Evolutionary conservation across 2,888 invertebrate species (phyloP), one percentile per base, ranked within the genome.

Genomic region (Eurois occulta): DNA sequence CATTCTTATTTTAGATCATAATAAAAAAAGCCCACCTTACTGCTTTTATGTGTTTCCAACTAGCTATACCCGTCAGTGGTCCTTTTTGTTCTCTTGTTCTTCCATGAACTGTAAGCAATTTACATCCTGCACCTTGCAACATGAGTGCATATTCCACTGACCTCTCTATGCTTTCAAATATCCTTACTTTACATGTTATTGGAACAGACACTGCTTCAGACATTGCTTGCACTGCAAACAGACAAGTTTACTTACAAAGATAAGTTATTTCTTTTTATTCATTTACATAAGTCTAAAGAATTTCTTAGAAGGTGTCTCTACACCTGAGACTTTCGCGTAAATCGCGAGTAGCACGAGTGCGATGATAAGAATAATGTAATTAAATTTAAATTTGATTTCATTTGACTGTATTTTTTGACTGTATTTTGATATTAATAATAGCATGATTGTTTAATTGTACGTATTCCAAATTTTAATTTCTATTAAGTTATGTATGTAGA

Each of bases 1-100:
- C 1, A 52, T 32, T 24, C 48, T n/a, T 35, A 71, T 71, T 71
- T 71, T 21, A 21, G 0, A 74, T 21, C 0, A 48, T 6, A 73
- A 0, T 18, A 55, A 7, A 41, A 41, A 62, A 62, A 32, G 11
- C 82, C 60, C 18, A 99, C 98, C 98, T 98, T 69, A 99, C 98
- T 88, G 98, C 99, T 94, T 98, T 98, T 78, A 99, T 99, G 92
- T 99, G 98, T 88, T 97, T 97, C 99, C 99, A 99, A 94, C 98
- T 98, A 41, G 99, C 99, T 74, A 99, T 93, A 28, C 99, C 99
- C 7, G 99, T 99, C 32, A 98, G 95, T 2, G 98, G 98, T n/a
- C 99, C 99, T 94, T 99, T 99, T 95, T 99, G 99, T 86, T 99
- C 99, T 78, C 99, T 97, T 0, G 99, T 99, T 85, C 99, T 97